Evolutionary conservation across 2,888 invertebrate genomes (phyloP).

Genomic region (Coelinius sp.): DNA sequence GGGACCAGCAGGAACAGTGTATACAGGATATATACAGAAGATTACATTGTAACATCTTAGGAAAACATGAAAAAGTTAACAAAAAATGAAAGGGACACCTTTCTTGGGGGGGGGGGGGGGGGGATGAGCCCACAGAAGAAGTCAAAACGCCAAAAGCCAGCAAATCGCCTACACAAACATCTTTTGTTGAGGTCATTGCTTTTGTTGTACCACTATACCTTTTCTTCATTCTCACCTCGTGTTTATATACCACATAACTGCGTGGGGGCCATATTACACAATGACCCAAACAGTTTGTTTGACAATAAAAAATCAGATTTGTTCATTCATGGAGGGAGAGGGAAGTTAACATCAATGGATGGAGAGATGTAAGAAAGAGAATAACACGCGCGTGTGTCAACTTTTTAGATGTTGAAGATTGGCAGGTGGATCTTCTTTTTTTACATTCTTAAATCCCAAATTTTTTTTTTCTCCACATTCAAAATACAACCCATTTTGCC

Average conservation of each 20-base stretch:
- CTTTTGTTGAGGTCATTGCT: slow-evolving; percentile 26
- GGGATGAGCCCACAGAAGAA: slow-evolving; percentile 55
- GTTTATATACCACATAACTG: slow-evolving; percentile 15
- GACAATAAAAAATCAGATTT: slow-evolving; percentile 22
- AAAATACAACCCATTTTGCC: no score
- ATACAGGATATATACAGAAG: neutral
- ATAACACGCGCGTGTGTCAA: slow-evolving; percentile 39
- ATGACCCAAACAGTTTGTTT: slow-evolving; percentile 16
- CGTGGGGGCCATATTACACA: slow-evolving; percentile 11
- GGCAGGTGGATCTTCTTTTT: neutral
- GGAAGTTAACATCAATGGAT: slow-evolving; percentile 14
- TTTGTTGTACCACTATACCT: slow-evolving; percentile 3
- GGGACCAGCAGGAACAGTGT: neutral
- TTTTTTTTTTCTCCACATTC: no score
- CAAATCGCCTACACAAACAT: slow-evolving; percentile 33
- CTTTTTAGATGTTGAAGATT: no score
- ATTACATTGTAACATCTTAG: slow-evolving; percentile 11
- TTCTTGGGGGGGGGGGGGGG: slow-evolving; percentile 6
- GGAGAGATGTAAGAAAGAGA: slow-evolving; percentile 32
- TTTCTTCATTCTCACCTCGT: slow-evolving; percentile 9
- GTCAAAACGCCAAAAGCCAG: slow-evolving; percentile 45
- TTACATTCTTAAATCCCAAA: neutral
- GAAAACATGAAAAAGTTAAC: slow-evolving; percentile 31
- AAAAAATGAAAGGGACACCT: slow-evolving; percentile 15
- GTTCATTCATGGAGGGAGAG: slow-evolving; percentile 19